These are phyloP conservation scores for Spongilla lacustris DNA, from an alignment of 37 sponge, comb jelly and placozoan species.

Conservation along the genomic window DNA sequence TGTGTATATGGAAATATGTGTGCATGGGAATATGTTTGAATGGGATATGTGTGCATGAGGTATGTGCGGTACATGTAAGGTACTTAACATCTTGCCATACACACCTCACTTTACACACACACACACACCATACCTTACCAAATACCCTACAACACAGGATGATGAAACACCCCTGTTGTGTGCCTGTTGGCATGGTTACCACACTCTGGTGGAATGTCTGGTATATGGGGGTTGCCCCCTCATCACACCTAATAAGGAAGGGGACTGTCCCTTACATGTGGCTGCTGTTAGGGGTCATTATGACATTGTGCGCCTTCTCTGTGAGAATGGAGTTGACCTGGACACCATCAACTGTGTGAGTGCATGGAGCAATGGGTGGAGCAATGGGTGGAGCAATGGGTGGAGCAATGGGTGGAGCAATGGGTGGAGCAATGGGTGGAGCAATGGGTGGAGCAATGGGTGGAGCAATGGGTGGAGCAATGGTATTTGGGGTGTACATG, in stretches of 20 bases:
- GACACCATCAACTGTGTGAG: conserved; percentile 71
- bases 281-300: conserved; percentile 84
- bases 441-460: not conserved
- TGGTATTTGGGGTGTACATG: not conserved
- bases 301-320: conserved; percentile 68
- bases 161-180: conserved; percentile 84
- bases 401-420: not conserved
- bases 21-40: no score
- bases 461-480: no score
- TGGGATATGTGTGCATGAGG: no score
- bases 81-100: no score
- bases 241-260: conserved; percentile 53
- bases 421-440: not conserved
- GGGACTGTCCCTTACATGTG: conserved; percentile 82
- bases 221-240: conserved; percentile 57
- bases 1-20: no score
- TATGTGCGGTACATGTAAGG: not conserved
- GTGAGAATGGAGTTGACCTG: conserved; percentile 57
- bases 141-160: conserved; percentile 57
- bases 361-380: not conserved
- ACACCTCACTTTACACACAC: not conserved
- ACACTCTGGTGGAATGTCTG: conserved; percentile 75
- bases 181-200: conserved; percentile 88
- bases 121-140: not conserved
- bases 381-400: not conserved